phyloP scores from a whole-genome alignment of 2,113 vertebrate species.

The Clarias batrachus region DNA sequence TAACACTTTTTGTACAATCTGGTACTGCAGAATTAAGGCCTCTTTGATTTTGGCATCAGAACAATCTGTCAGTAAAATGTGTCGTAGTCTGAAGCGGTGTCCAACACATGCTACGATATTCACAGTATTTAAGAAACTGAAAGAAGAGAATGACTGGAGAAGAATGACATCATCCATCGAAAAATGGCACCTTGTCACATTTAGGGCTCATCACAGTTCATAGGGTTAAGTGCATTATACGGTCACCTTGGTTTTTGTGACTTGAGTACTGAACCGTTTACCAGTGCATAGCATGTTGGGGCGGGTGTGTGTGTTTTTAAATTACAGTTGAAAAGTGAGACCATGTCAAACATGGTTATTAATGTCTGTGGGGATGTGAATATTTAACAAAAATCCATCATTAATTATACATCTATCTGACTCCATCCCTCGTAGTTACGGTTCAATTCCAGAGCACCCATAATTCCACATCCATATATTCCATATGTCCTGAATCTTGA shows the following conservation, averaged over 20 bases:
- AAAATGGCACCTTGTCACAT: conserved; percentile 47
- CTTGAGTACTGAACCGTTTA: background rate
- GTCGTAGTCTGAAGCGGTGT: conserved; percentile 65
- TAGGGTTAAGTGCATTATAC: conserved; percentile 37
- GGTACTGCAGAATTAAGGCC: conserved; percentile 80
- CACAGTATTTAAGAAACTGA: conserved; percentile 66
- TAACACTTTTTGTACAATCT: conserved; percentile 71
- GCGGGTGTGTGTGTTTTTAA: conserved; percentile 3
- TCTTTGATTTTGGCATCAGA: conserved; percentile 79
- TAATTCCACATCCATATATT: conserved; percentile 2
- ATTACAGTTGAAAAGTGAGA: conserved; percentile 25
- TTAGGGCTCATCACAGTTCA: conserved; percentile 46
- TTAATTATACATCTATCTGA: background rate
- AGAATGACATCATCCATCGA: conserved; percentile 50
- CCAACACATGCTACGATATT: conserved; percentile 69
- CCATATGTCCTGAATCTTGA: background rate
- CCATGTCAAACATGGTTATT: background rate
- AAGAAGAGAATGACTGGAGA: conserved; percentile 57
- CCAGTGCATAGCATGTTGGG: conserved; percentile 48
- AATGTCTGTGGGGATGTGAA: background rate
- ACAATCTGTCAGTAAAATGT: conserved; percentile 75
- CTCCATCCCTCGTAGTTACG: background rate
- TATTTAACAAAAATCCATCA: background rate
- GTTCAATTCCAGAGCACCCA: background rate
- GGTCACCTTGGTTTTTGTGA: background rate